Percentiles rank a stretch among this genome's conserved stretches.
phyloP scores from a whole-genome alignment of 2,113 vertebrate genomes.

The Rhadina sibilatrix region DNA sequence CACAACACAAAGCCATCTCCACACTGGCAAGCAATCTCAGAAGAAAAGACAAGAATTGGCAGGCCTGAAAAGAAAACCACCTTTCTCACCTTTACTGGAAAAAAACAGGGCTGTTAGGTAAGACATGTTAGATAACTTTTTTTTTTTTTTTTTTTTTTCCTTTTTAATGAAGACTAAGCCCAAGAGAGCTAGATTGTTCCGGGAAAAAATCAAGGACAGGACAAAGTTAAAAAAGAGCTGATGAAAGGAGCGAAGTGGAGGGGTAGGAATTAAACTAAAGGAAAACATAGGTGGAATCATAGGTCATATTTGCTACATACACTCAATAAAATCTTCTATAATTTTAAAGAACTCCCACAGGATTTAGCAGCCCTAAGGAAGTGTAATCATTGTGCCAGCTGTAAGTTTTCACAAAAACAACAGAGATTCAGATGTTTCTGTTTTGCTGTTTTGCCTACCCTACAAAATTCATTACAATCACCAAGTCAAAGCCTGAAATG shows the following conservation, averaged over 20 bases:
- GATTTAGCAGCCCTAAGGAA: neutral
- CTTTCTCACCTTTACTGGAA: neutral
- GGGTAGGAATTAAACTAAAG: neutral
- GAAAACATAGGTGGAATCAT: neutral
- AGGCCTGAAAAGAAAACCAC: conserved; percentile 19
- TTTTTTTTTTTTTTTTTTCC: conserved; percentile 11
- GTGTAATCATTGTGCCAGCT: neutral
- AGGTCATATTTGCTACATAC: neutral
- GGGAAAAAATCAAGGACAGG: neutral
- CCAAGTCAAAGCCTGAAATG: neutral
- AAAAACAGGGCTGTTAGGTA: conserved; percentile 27
- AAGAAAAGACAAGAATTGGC: conserved; percentile 34
- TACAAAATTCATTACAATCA: neutral
- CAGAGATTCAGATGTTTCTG: neutral
- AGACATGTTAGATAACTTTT: neutral
- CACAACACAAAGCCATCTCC: neutral
- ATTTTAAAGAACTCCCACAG: neutral
- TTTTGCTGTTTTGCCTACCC: neutral
- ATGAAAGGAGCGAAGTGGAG: neutral
- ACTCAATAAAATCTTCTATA: neutral
- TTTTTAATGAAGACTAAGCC: neutral
- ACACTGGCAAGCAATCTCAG: neutral
- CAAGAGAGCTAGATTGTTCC: neutral
- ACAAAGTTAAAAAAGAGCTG: neutral
- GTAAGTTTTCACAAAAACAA: neutral